A percentile compares a stretch with the other conserved stretches of the same genome.
Conservation (phyloP, 2,113 vertebrate genomes). For the Callaeas wilsoni region DNA sequence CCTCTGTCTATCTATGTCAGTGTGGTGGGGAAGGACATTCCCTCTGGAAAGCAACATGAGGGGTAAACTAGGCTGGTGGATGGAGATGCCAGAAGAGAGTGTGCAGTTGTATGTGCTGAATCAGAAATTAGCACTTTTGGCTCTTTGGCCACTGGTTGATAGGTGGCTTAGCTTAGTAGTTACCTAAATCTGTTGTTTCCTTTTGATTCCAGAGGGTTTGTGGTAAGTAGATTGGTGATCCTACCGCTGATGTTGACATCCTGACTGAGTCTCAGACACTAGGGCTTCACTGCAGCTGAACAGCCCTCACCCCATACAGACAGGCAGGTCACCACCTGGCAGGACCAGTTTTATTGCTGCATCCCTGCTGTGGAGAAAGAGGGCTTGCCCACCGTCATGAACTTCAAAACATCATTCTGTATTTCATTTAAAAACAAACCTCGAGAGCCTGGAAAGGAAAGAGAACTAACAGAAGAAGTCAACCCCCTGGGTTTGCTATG, state of each 20-base stretch:
- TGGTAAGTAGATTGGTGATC: background rate
- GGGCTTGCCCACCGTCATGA: background rate
- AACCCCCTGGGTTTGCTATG: background rate
- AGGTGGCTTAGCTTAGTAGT: background rate
- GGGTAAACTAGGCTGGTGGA: background rate
- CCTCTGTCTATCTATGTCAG: background rate
- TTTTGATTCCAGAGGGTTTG: background rate
- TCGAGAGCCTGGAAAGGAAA: background rate
- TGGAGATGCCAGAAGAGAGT: background rate
- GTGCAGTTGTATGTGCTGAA: rapidly evolving
- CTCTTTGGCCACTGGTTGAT: background rate
- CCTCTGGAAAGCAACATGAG: background rate
- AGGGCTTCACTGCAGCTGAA: background rate
- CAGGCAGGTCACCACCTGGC: background rate
- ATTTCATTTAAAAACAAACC: background rate
- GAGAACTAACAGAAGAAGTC: background rate
- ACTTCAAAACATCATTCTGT: background rate
- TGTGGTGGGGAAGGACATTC: background rate
- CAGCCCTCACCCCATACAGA: background rate
- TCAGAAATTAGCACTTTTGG: background rate
- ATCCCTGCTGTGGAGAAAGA: background rate
- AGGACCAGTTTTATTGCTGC: background rate
- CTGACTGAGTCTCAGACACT: background rate
- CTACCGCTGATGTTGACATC: background rate
- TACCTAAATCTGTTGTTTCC: background rate